A percentile compares a stretch with the other conserved stretches of the same genome.
Conservation (phyloP, 2,888 invertebrate species). For the Osedax frankpressi region DNA sequence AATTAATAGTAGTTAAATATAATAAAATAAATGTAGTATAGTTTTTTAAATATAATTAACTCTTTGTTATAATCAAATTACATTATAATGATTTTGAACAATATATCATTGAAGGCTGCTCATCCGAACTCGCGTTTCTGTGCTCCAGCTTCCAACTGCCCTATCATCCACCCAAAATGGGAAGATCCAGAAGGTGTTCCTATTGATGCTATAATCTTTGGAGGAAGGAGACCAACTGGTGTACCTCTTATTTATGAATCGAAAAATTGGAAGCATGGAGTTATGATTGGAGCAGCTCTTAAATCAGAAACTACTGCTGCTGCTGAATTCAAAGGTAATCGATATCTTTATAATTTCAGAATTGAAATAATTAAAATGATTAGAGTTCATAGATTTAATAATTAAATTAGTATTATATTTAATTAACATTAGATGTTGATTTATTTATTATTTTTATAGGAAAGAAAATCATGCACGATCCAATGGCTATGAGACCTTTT, state of each 20-base stretch:
- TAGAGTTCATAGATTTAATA: too few relatives aligned
- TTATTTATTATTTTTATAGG: conserved; percentile 10
- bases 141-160: conserved; percentile 31
- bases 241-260: conserved; percentile 39
- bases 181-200: conserved; percentile 32
- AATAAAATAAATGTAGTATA: not conserved
- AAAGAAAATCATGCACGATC: conserved; percentile 37
- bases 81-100: conserved; percentile 14
- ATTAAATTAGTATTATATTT: too few relatives aligned
- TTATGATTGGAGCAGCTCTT: conserved; percentile 33
- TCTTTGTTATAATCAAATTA: not conserved
- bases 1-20: too few relatives aligned
- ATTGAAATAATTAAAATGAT: too few relatives aligned
- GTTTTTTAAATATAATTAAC: not conserved
- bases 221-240: conserved; percentile 31
- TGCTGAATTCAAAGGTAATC: conserved; percentile 31
- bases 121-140: conserved; percentile 34
- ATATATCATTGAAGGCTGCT: conserved; percentile 28
- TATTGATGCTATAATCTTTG: conserved; percentile 33
- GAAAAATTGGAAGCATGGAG: conserved; percentile 38
- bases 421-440: too few relatives aligned
- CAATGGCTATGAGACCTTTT: conserved; percentile 38
- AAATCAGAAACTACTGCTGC: conserved; percentile 37
- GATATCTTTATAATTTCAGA: not conserved
- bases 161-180: conserved; percentile 32